Evolutionary conservation across 2,888 invertebrate species (phyloP), one percentile per base, ranked within the genome.

Genomic region (Drosophila nr. perissopoda): DNA sequence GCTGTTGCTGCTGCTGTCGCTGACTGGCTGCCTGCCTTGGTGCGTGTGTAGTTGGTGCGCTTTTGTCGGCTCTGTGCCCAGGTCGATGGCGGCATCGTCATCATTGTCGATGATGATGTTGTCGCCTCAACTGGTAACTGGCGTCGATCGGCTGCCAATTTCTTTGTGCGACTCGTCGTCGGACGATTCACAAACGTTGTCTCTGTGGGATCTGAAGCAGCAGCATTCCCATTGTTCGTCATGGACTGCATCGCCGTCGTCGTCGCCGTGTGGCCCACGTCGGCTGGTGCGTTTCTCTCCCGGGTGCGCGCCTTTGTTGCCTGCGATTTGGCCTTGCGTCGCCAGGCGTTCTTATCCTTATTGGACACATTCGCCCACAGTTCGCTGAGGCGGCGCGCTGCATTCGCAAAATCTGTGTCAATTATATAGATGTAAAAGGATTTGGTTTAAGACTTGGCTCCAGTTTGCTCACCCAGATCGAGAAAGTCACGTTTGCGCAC

Each of bases 321-420:
- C 64, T 91, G 88, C 16, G 85, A 75, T 92, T 97, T 97, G 0
- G 97, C 97, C 78, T 96, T 96, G 34, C 97, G 94, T 78, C 96
- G 96, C 97, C 97, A 98, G 69, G 95, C 94, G 82, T 95, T 96
- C 34, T 96, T 95, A 87, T 96, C 93, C 78, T 93, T 92, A 73
- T 94, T 94, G n/a, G 95, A 94, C 57, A 98, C 96, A 84, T 96
- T 96, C 36, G 97, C 96, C 98, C 98, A 98, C 92, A 98, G 95
- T 92, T 98, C 98, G 42, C 97, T 97, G 16, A 98, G 94, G 13
- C 97, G 95, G 87, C 97, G 96, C 51, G 97, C 97, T 73, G 97
- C 96, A 64, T 96, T 95, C 0, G 96, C 95, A 93, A 97, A 97
- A 94, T 98, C 97, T 95, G 36, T 13, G 27, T 5, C 13, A 38